Base-by-base conservation (phyloP, 1,140 invertebrate genomes). In the Stegodyphus dumicola region DNA sequence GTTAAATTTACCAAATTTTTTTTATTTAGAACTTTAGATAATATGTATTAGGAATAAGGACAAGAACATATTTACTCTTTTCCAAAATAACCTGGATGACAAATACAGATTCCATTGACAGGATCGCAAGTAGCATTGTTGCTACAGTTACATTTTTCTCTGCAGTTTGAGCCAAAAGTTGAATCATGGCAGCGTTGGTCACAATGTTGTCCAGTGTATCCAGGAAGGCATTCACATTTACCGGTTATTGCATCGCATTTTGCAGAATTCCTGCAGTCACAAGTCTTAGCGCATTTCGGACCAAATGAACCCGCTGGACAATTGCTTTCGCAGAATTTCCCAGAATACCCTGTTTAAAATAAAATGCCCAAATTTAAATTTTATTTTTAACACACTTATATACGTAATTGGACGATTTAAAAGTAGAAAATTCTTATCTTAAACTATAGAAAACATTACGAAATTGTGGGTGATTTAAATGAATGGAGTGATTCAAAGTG, bases 51-150 rank as follows among this genome's bases (percentile, higher is more conserved):
- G 33, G 33, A 33, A 33, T 33, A 33, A 33, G 56, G 13, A 76
- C 11, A 56, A n/a, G 9, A 49, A 73, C 17, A 13, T 53, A 88
- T 91, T 80, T 77, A 87, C 87, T 64, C 18, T 67, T 92, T 88
- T 49, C 87, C 87, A 10, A 17, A 74, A 73, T 86, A 85, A 5
- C 87, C 87, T 6, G 88, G 79, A 10, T 10, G 65, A 73, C 89
- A 89, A 13, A 87, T 86, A 84, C 91, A 92, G 17, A 88, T 93
- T 78, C 97, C 97, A 89, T 95, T 95, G 5, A 95, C 89, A 0
- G 96, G 94, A 67, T 96, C 94, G 90, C 97, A 98, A 88, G 94
- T 94, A n/a, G 95, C 96, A 87, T 94, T 95, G 89, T 98, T 97
- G 89, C 94, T 92, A 90, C 97, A 98, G 69, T 94, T 92, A 89